Base-by-base conservation (phyloP, 2,888 invertebrate genomes). In the Nomada fucata region DNA sequence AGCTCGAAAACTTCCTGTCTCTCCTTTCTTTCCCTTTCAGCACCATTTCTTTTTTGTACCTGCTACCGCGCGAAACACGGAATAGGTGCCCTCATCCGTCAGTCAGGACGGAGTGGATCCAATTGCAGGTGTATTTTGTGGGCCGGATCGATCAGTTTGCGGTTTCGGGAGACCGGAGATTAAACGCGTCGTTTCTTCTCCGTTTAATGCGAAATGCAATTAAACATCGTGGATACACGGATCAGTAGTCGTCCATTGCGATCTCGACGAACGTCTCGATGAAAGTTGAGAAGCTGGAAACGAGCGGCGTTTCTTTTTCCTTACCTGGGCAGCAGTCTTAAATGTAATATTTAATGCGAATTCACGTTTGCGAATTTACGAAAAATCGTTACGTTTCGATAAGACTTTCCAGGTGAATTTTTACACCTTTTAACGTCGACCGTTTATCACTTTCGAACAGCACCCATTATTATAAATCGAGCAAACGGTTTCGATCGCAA, bases 91-190 rank as follows among this genome's bases (percentile, higher is more conserved):
- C 50, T 68, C 74, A 78, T 79, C 74, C 70, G 83, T 69, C 83
- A 70, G 60, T 69, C 79, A 72, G 79, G 75, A 83, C 72, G 57
- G 50, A 70, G 47, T 67, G 83, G 75, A 87, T 87, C 87, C 77
- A 82, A 82, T 87, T 87, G 80, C 85, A 82, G 68, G 47, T 78
- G 76, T 60, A 83, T 76, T 78, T 65, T 73, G 75, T 63, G 79
- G 79, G 53, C 52, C 20, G 11, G 80, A 79, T 72, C 78, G 79
- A 83, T 83, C 78, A 55, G 63, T 60, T 65, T 64, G 78, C 83
- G 83, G 78, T 83, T 76, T 72, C 75, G 72, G 75, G 55, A 64
- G 73, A 83, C 83, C 83, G 83, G 83, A 83, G 73, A 83, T 83
- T 83, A 83, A 79, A 79, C 79, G 60, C 65, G 76, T 76, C 78